These are phyloP conservation scores for Hydrozoanthus gracilis DNA, from an alignment of 92 coral and sea anemone species.

Conservation along the genomic window DNA sequence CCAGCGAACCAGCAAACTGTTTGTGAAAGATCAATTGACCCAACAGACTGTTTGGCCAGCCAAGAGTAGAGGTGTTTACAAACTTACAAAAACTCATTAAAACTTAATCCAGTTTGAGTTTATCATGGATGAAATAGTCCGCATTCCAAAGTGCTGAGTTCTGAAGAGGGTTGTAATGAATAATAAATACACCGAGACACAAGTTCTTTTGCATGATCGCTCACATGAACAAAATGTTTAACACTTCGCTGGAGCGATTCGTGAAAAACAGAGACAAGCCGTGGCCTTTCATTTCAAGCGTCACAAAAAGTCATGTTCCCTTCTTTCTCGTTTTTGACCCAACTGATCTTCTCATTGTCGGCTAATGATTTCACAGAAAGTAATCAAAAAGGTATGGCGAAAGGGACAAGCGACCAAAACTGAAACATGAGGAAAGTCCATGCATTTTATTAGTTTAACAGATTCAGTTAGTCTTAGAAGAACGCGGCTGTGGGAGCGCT, in stretches of 20 bases:
- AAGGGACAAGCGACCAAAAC: neutral
- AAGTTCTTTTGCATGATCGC: constrained; percentile 40
- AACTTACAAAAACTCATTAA: constrained; percentile 36
- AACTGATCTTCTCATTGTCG: neutral
- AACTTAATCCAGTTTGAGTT: constrained; percentile 20
- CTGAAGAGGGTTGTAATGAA: constrained; percentile 28
- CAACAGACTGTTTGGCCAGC: neutral
- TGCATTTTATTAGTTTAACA: too few relatives aligned
- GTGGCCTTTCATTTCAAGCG: neutral
- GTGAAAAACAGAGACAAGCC: neutral
- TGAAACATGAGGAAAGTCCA: neutral
- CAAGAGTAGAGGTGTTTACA: constrained; percentile 36
- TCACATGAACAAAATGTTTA: constrained; percentile 30
- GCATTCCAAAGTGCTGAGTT: constrained; percentile 50
- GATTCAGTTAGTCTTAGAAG: neutral
- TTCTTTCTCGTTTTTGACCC: constrained; percentile 8
- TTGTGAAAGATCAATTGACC: constrained; percentile 32
- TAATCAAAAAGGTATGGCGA: constrained; percentile 26
- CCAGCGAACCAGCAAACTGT: constrained; percentile 32
- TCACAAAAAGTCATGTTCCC: neutral
- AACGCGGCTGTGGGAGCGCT: neutral
- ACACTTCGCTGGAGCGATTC: constrained; percentile 53
- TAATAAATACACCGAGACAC: constrained; percentile 13
- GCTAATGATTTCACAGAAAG: constrained; percentile 29
- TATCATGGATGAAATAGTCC: constrained; percentile 30